Conservation (phyloP, 2,888 invertebrate genomes). For the Panzeria rudis region DNA sequence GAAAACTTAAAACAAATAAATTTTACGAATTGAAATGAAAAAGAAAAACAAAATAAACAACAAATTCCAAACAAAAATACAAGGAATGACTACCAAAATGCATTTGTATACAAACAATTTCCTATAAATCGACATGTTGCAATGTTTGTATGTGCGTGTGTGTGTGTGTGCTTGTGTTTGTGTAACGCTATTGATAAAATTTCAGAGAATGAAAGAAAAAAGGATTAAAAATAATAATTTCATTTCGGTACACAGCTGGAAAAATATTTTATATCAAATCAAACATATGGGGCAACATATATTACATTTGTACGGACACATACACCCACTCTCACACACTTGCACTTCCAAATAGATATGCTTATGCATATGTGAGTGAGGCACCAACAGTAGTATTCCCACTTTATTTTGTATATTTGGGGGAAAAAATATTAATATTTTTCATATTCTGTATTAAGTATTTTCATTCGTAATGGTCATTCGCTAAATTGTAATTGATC, state of each 20-base stretch:
- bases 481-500: constrained; percentile 48
- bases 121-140: not conserved
- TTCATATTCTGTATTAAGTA: constrained; percentile 1
- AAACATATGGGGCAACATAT: constrained; percentile 61
- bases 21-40: constrained; percentile 48
- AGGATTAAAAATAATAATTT: constrained; percentile 69
- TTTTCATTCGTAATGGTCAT: constrained; percentile 46
- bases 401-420: not conserved
- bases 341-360: not conserved
- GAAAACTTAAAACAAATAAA: constrained; percentile 69
- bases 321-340: constrained; percentile 37
- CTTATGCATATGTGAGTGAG: not conserved
- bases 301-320: constrained; percentile 35
- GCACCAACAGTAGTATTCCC: not conserved
- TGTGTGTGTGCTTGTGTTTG: not conserved
- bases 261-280: constrained; percentile 70
- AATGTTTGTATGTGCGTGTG: not conserved
- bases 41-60: not conserved
- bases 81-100: constrained; percentile 15
- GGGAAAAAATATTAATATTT: not conserved
- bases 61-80: constrained; percentile 15
- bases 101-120: constrained; percentile 35
- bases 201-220: constrained; percentile 42
- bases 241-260: constrained; percentile 67
- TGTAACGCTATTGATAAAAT: constrained; percentile 26